Percentiles rank a stretch among this genome's conserved stretches.
Evolutionary conservation across 2,797 vertebrate species (phyloP).

Genomic region (Falco biarmicus): DNA sequence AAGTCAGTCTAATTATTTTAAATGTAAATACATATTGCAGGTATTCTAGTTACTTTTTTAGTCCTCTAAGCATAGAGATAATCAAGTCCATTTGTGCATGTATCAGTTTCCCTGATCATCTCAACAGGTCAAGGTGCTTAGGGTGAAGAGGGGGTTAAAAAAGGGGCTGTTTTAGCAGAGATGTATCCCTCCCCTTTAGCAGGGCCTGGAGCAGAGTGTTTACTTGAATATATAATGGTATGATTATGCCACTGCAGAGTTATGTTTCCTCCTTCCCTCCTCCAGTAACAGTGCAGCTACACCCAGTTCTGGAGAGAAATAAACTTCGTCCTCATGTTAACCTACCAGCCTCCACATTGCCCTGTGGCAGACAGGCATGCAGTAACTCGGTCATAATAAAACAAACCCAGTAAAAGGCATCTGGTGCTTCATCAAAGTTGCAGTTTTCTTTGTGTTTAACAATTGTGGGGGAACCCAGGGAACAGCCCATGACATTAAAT

Average conservation of each 20-base stretch:
- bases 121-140: not conserved
- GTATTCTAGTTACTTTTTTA: not conserved
- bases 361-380: not conserved
- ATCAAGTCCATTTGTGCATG: not conserved
- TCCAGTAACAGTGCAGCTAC: not conserved
- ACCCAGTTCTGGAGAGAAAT: constrained; percentile 22
- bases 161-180: not conserved
- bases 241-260: not conserved
- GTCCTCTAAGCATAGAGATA: not conserved
- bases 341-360: not conserved
- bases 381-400: rapidly evolving
- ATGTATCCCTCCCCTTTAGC: not conserved
- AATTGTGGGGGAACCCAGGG: not conserved
- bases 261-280: not conserved
- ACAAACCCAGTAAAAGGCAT: not conserved
- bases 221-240: not conserved
- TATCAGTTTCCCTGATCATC: not conserved
- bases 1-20: not conserved
- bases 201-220: not conserved
- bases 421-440: not conserved
- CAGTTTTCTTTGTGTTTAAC: not conserved
- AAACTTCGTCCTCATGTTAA: not conserved
- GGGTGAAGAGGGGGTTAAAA: not conserved
- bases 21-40: not conserved
- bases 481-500: not conserved